Base-by-base conservation (phyloP, 2,113 vertebrate species). In the Gobiocypris rarus region DNA sequence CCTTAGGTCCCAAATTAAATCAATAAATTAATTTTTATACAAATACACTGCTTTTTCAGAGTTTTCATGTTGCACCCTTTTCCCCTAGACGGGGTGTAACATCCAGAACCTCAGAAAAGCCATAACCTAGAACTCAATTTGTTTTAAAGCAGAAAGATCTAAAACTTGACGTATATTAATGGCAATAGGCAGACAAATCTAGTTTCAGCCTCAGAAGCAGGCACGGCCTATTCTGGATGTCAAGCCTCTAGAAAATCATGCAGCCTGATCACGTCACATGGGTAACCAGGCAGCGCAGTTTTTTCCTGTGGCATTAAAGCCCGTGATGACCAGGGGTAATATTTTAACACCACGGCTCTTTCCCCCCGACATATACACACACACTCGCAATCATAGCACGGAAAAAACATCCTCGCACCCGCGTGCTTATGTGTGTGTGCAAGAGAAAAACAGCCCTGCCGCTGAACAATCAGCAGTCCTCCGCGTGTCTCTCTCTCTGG, bases 401-500 rank as follows among this genome's bases (percentile, higher is more conserved):
- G 43, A 38, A 65, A 26, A 84, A 86, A 86, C 79, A 85, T 79
- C 81, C 63, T 31, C 26, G 75, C 81, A 41, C 83, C 24, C 10
- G 76, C n/a, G 59, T 48, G 41, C 59, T 69, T 79, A 63, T 84
- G 74, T 87, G 85, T 85, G 81, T 85, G 81, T 83, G 87, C 61
- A 73, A 45, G 83, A 24, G 71, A 70, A 83, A 80, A 83, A 81
- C 84, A 71, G 83, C 73, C 65, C 81, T 83, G 86, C 75, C 83
- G 85, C 75, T 74, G 88, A 88, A 89, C 88, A 89, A 89, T 87
- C 85, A 89, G 84, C 88, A 84, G 85, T 69, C 78, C 83, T 83
- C 71, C 70, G 65, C 69, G 41, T 65, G 43, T 77, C 83, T 83
- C 83, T 59, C 89, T 87, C 82, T 85, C 70, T 80, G 84, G 88